Percentiles rank a stretch among this genome's conserved stretches.
Conservation (phyloP, 2,797 vertebrate genomes). For the Tenualosa ilisha region DNA sequence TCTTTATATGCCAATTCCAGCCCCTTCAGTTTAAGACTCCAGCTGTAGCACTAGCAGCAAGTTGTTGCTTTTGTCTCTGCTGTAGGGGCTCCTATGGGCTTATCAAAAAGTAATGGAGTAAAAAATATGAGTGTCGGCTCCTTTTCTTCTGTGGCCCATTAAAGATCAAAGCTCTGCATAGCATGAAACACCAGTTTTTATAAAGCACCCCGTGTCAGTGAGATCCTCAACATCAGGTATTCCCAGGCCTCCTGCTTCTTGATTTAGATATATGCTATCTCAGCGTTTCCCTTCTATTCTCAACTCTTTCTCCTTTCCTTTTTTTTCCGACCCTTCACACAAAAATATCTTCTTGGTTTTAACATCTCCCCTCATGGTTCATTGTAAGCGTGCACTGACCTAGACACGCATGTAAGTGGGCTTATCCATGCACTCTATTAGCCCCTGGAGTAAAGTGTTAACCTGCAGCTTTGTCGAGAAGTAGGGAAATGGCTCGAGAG, state of each 20-base stretch:
- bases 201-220: conserved; percentile 33
- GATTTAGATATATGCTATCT: conserved; percentile 53
- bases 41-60: neutral
- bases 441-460: conserved; percentile 61
- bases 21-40: neutral
- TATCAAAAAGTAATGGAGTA: conserved; percentile 59
- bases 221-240: conserved; percentile 54
- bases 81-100: conserved; percentile 52
- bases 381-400: conserved; percentile 56
- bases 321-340: conserved; percentile 33
- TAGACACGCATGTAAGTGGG: conserved; percentile 58
- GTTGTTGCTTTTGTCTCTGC: conserved; percentile 47
- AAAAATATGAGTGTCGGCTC: conserved; percentile 53
- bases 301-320: conserved; percentile 44
- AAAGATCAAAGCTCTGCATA: conserved; percentile 60
- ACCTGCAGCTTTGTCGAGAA: conserved; percentile 61
- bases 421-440: conserved; percentile 67
- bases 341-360: conserved; percentile 56
- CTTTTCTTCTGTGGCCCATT: conserved; percentile 58
- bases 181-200: conserved; percentile 65
- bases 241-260: conserved; percentile 60
- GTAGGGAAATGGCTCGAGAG: conserved; percentile 57
- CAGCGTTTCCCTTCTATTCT: conserved; percentile 38
- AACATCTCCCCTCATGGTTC: conserved; percentile 70
- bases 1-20: neutral